phyloP scores from a whole-genome alignment of 2,888 invertebrate genomes.

The Mystacides longicornis region DNA sequence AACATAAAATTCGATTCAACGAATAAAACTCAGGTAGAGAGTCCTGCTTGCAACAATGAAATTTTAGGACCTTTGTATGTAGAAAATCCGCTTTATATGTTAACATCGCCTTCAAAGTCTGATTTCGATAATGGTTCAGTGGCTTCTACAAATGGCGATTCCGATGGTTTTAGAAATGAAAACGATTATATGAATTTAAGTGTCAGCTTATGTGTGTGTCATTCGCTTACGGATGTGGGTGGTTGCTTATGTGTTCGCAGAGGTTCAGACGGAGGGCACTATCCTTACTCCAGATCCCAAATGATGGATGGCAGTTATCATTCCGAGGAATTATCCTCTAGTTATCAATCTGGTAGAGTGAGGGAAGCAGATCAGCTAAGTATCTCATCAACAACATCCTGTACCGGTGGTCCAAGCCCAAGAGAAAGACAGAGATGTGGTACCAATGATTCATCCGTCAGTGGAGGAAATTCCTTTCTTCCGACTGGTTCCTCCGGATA shows the following conservation, averaged over 20 bases:
- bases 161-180: background rate
- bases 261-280: conserved; percentile 51
- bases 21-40: background rate
- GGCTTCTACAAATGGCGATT: too few species aligned
- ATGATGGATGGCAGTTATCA: conserved; percentile 47
- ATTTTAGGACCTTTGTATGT: background rate
- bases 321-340: conserved; percentile 47
- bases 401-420: conserved; percentile 47
- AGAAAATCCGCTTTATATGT: too few species aligned
- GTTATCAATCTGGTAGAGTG: conserved; percentile 35
- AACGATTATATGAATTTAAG: conserved; percentile 7
- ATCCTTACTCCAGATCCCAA: conserved; percentile 46
- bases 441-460: conserved; percentile 37
- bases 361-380: conserved; percentile 56
- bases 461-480: conserved; percentile 43
- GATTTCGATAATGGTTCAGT: too few species aligned
- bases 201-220: conserved; percentile 16
- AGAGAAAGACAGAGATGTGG: conserved; percentile 42
- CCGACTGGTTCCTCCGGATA: conserved; percentile 49
- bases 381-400: conserved; percentile 53
- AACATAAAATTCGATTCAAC: background rate
- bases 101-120: too few species aligned
- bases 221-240: conserved; percentile 29
- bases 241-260: conserved; percentile 36
- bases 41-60: background rate